Percentiles rank a stretch among this genome's conserved stretches.
These are phyloP conservation scores for Geotrupes spiniger DNA, from an alignment of 2,888 invertebrate species.

Conservation along the genomic window DNA sequence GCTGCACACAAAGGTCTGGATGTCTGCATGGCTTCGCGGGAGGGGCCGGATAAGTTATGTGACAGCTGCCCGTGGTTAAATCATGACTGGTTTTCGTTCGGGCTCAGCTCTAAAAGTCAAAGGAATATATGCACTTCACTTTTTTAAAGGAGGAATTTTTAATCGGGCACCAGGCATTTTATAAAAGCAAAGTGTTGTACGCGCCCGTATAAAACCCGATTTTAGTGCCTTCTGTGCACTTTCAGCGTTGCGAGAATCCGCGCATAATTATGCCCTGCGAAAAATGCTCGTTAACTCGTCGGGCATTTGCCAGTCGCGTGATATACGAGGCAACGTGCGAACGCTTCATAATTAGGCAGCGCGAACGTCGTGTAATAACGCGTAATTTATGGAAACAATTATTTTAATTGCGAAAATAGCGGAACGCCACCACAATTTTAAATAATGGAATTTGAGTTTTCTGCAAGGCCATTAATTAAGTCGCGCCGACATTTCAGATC, in stretches of 20 bases:
- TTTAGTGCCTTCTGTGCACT: slow-evolving; percentile 9
- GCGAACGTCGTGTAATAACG: background rate
- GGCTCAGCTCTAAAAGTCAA: slow-evolving; percentile 20
- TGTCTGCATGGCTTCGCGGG: slow-evolving; percentile 23
- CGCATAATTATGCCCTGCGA: background rate
- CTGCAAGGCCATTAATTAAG: too few relatives aligned
- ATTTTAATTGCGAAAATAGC: too few relatives aligned
- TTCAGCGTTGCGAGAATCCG: background rate
- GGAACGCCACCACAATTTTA: too few relatives aligned
- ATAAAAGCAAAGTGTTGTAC: slow-evolving; percentile 20
- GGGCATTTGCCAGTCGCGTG: background rate
- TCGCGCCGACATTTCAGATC: too few relatives aligned
- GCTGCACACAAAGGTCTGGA: too few relatives aligned
- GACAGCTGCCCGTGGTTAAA: slow-evolving; percentile 39
- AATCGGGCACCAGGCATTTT: slow-evolving; percentile 17
- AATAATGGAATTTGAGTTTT: too few relatives aligned
- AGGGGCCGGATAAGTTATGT: slow-evolving; percentile 40
- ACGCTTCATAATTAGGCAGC: background rate
- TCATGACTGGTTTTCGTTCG: slow-evolving; percentile 32
- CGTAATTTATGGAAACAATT: too few relatives aligned
- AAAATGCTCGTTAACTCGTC: background rate
- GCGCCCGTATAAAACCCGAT: slow-evolving; percentile 15
- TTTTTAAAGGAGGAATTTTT: slow-evolving; percentile 19
- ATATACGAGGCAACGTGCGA: background rate
- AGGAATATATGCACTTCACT: slow-evolving; percentile 16